Evolutionary conservation across 2,888 invertebrate genomes (phyloP), one percentile per base, ranked within the genome.

Genomic region (Dasysyrphus albostriatus): DNA sequence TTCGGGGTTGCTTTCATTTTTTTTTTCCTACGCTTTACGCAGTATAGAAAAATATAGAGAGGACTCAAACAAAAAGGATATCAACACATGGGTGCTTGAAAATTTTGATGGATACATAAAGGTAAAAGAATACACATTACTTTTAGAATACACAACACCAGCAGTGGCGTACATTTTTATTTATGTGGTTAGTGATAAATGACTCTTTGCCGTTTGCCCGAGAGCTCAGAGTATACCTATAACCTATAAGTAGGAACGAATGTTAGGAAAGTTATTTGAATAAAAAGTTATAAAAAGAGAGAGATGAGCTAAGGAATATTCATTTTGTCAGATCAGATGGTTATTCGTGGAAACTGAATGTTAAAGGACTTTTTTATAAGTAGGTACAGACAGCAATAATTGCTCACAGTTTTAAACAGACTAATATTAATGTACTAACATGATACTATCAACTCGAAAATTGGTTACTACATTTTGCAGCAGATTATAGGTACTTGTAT

Each of bases 41-140:
- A 34, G 19, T 32, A 51, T 49, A 16, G 37, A 44, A 44, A 44
- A 24, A 49, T 24, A 69, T 49, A 32, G 34, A 54, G n/a, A 69
- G 69, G 29, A 56, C 44, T 63, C 39, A 10, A 63, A 54, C 49
- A 44, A 75, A 74, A 84, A 75, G 75, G 79, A 87, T 83, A 87
- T 87, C 87, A 87, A 87, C 87, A 87, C 87, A 83, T 87, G 87
- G 87, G 83, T 87, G 83, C 79, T 83, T 76, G 37, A 75, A 65
- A 67, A 56, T 75, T n/a, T 78, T 79, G 78, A 75, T 78, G 70
- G 74, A 79, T 79, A 87, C 65, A 79, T 87, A 75, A 75, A 79
- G 83, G 78, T 87, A 73, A 65, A 51, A 49, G 56, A 58, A 78
- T 32, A 61, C 42, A 76, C 75, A 76, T 19, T n/a, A 58, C 56